Evolutionary conservation across 2,797 vertebrate species (phyloP), one percentile per base, ranked within the genome.

Genomic region (Enteromius fasciolatus): DNA sequence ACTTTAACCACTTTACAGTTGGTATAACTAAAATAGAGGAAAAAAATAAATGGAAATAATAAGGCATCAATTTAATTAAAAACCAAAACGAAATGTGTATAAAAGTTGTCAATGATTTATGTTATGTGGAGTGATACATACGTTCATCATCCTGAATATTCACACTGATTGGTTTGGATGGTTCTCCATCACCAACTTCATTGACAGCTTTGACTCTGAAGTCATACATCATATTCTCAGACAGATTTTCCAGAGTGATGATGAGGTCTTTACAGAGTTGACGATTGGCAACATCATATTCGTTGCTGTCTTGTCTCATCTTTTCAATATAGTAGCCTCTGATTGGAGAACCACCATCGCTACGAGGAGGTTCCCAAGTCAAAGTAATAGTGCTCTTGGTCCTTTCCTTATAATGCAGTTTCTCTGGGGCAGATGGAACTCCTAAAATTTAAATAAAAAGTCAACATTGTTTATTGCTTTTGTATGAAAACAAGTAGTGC

Each of bases 141-240:
- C 98, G 94, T 94, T 99, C 95, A 88, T 99, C 96, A 46, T 99
- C 98, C 89, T 97, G 95, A 92, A 99, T 96, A 79, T 90, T 95
- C 39, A 93, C 96, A 0, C 93, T 94, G 52, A 99, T 96, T 11
- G 96, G 92, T 86, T 95, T 94, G 9, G 96, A 98, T 20, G 95
- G 96, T 18, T 97, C 96, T 78, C 98, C 97, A 80, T 97, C 93
- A 20, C 98, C 98, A 41, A 98, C 90, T 61, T 93, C 97, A 63
- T 96, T 99, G 73, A 97, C 95, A 3, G 98, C 97, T 89, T 95
- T 97, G 78, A 99, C 98, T 20, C 97, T 96, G 90, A 99, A 99
- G 84, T 99, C 94, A 90, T 97, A 99, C 90, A 97, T 96, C 83
- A 97, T 95, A 87, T 96, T 92, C 90, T 99, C 98, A 7, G 96